Conservation (phyloP, 2,113 vertebrate genomes). For the crab-eating macaque (Macaca fascicularis) region DNA sequence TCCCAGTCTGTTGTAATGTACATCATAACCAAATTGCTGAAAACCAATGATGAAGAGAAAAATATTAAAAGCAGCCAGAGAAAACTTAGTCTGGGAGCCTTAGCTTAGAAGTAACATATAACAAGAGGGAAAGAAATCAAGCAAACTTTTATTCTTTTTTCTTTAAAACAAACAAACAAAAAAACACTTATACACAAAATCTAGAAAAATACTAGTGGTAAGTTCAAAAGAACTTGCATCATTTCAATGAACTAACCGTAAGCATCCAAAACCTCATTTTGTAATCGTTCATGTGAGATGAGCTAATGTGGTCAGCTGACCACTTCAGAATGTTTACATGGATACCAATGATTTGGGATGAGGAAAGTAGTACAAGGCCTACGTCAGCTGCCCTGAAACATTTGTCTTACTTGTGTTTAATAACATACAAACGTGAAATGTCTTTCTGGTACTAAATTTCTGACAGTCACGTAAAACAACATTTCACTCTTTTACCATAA, state of each 20-base stretch:
- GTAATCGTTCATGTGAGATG: conserved; percentile 40
- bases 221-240: conserved; percentile 44
- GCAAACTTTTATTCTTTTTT: background rate
- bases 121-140: background rate
- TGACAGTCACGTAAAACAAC: background rate
- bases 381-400: background rate
- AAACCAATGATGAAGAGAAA: background rate
- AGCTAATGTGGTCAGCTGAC: conserved; percentile 21
- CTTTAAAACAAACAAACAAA: background rate
- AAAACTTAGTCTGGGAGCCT: background rate
- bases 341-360: conserved; percentile 29
- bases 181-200: background rate
- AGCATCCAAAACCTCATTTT: background rate
- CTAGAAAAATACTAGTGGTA: conserved; percentile 33
- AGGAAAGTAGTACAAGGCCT: background rate
- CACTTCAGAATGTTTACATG: conserved; percentile 7
- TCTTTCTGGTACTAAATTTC: conserved; percentile 4
- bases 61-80: background rate
- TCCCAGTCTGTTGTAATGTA: background rate
- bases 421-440: background rate
- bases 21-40: background rate
- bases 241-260: conserved; percentile 40
- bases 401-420: conserved; percentile 2
- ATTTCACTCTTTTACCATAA: conserved; percentile 8
- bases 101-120: background rate